Base-by-base conservation (phyloP, 53 echinoderm and acorn worm species). In the Zoroaster sp. region DNA sequence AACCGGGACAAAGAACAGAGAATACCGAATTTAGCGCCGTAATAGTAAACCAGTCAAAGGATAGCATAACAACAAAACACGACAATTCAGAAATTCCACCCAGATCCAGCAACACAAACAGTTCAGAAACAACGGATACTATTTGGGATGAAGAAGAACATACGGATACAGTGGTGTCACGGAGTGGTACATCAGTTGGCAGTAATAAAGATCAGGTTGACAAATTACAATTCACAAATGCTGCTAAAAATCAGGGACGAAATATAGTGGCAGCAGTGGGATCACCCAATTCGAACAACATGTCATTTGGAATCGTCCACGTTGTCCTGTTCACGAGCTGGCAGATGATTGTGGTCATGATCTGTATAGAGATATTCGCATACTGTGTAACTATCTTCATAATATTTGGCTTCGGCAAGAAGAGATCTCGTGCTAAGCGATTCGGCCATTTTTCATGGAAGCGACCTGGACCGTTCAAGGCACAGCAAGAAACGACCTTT, bases 401-500 rank as follows among this genome's bases (percentile, higher is more conserved):
- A 23, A 76, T 89, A 10, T 89, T 89, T 31, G 89, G 89, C 21
- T 70, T 89, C 25, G 35, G 70, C 34, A 53, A 79, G 38, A 78
- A 71, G 30, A 41, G 89, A 31, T 78, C 89, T 7, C 32, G 68
- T 11, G 80, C 54, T 18, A 89, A 89, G 39, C 69, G 89, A 28
- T 89, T 79, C 14, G 89, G 89, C 2, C 78, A 78, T 31, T 89
- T 89, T 69, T 89, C 89, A 2, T 89, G 89, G 89, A 89, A 89
- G 32, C 49, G 89, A 3, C 89, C 78, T 9, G 78, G 69, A 4
- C 85, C 85, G 38, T 49, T 37, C n/a, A 45, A 31, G 44, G 28
- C 6, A 33, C 6, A 36, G 70, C 70, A 70, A 70, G 70, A 70
- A 36, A 34, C 37, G 17, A 18, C 37, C 14, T 70, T 36, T 37